phyloP scores from a whole-genome alignment of 64 coral and sea anemone species.

The Dendrophyllia cribrosa region DNA sequence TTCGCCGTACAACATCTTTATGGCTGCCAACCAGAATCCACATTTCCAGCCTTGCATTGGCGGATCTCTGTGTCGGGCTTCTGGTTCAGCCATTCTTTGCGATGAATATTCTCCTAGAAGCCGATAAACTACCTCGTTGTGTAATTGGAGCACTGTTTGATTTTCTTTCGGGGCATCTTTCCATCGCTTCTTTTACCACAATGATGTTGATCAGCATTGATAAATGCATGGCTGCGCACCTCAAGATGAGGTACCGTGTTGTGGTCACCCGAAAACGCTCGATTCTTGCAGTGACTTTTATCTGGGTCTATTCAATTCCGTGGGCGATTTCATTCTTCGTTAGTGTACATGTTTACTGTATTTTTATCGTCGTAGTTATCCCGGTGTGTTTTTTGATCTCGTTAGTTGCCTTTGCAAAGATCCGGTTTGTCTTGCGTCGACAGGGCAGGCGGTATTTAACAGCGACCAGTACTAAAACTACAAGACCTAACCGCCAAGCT shows the following conservation, averaged over 20 bases:
- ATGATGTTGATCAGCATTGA: slow-evolving; percentile 11
- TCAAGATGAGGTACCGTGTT: not conserved
- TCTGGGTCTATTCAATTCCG: not conserved
- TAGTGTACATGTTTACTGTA: not conserved
- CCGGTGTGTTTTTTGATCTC: not conserved
- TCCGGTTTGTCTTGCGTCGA: not conserved
- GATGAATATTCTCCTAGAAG: not conserved
- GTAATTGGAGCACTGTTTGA: not conserved
- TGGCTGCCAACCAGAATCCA: not conserved
- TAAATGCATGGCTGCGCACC: slow-evolving; percentile 9
- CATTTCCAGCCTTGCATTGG: not conserved
- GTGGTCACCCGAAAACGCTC: not conserved
- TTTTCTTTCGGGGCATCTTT: not conserved
- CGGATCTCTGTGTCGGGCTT: not conserved
- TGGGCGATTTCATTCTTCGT: slow-evolving; percentile 1
- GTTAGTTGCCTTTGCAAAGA: not conserved
- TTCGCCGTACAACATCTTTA: not conserved
- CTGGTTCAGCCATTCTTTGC: not conserved
- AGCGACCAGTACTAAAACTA: not conserved
- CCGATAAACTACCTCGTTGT: not conserved
- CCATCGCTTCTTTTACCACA: not conserved
- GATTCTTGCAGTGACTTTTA: not conserved
- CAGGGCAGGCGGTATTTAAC: not conserved
- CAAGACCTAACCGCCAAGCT: not conserved
- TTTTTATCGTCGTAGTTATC: not conserved